A percentile compares a stretch with the other conserved stretches of the same genome.
Evolutionary conservation across 2,113 vertebrate genomes (phyloP).

Genomic region (Thamnophis sirtalis): DNA sequence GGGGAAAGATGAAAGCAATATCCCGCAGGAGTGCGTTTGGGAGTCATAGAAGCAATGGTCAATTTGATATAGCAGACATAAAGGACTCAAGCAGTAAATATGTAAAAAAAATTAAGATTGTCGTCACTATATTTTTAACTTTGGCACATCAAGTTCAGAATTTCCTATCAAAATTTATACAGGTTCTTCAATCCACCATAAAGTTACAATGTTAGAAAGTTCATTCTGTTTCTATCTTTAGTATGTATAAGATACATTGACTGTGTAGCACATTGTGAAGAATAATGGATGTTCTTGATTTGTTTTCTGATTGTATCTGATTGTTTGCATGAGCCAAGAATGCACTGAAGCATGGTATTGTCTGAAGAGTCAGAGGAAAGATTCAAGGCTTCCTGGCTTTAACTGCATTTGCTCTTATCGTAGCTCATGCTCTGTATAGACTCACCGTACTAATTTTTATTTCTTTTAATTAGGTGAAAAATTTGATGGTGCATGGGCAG

Average conservation of each 20-base stretch:
- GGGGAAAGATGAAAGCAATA: not conserved
- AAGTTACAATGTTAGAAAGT: not conserved
- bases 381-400: conserved; percentile 45
- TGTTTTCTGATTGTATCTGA: not conserved
- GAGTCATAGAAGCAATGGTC: not conserved
- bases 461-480: conserved; percentile 77
- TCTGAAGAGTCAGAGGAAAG: conserved; percentile 34
- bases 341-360: conserved; percentile 13
- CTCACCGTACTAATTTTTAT: conserved; percentile 35
- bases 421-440: conserved; percentile 46
- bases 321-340: conserved; percentile 41
- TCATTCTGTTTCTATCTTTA: not conserved
- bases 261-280: not conserved
- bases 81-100: not conserved
- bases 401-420: conserved; percentile 30
- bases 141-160: not conserved
- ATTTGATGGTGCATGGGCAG: conserved; percentile 85
- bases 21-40: not conserved
- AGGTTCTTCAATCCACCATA: not conserved
- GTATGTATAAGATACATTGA: conserved; percentile 1
- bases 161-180: not conserved
- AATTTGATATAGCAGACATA: not conserved
- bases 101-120: not conserved
- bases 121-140: not conserved
- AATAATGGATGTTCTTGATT: conserved; percentile 16